Evolutionary conservation across 2,888 invertebrate species (phyloP), one percentile per base, ranked within the genome.

Genomic region (Xanthorhoe spadicearia): DNA sequence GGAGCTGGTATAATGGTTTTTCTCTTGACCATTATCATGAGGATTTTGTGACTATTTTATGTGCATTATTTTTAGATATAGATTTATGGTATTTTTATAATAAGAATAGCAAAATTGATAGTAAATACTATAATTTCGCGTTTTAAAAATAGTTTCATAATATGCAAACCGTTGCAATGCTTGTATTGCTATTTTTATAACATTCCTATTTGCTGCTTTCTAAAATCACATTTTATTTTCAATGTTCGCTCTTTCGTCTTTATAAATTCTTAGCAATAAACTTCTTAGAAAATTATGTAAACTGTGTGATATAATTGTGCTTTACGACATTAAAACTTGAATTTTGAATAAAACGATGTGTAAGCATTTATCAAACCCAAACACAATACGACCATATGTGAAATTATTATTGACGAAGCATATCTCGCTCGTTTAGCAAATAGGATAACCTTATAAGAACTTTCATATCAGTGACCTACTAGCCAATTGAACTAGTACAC

Each of bases 271-370:
- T 43, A 43, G 38, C 38, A 43, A 43, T 13, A 13, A 13, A 43
- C 13, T 43, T 43, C 13, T 13, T 43, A 43, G 38, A 43, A 43
- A 43, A 43, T 43, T 43, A 43, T 43, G 38, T 18, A 49, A 18
- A 52, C 15, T 52, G 52, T 58, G 63, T 63, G 63, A 63, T 63
- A 58, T 48, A 35, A 63, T 52, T 64, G 52, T 58, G 57, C 53
- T 64, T 53, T 63, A 63, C 17, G 60, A 64, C 59, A 64, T 64
- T 51, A 61, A 65, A 56, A 17, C 56, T 51, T 46, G 48, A 48
- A 48, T 2, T 48, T 48, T 1, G 15, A 13, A 46, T 38, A 1
- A 9, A 8, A 9, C 1, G 9, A 38, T 1, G 8, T 13, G 13
- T 4, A 13, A 13, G 10, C 13, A 13, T 43, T 13, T 43, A 2